A percentile compares a stretch with the other conserved stretches of the same genome.
Evolutionary conservation across 1,140 invertebrate genomes (phyloP).

Genomic region (Scaptomyza graminum): DNA sequence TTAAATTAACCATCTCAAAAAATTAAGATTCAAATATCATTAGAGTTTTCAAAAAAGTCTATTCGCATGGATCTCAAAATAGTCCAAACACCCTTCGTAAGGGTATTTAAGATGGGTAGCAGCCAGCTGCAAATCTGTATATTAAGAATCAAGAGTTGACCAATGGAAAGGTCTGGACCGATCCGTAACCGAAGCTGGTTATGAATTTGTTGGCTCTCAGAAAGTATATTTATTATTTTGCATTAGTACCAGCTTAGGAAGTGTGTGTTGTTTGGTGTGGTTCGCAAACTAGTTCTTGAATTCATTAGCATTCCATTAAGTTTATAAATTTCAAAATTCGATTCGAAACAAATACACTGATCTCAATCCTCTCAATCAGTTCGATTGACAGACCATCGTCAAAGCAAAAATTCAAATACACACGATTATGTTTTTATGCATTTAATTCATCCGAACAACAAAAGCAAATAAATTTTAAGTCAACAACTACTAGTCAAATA

Average conservation of each 20-base stretch:
- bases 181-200: conserved; percentile 15
- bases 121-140: neutral
- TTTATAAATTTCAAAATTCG: conserved; percentile 14
- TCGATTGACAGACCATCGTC: conserved; percentile 9
- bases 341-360: conserved; percentile 9
- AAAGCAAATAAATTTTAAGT: conserved; percentile 24
- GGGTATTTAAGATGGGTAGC: neutral
- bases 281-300: conserved; percentile 67
- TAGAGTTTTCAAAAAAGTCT: too few species aligned
- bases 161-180: conserved; percentile 23
- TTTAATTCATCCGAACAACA: neutral
- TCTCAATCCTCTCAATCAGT: conserved; percentile 7
- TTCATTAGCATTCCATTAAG: conserved; percentile 40
- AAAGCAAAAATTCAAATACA: conserved; percentile 6
- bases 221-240: conserved; percentile 68
- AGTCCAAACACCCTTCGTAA: neutral
- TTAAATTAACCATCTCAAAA: too few species aligned
- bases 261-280: conserved; percentile 22
- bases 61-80: too few species aligned
- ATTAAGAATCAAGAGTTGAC: neutral
- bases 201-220: conserved; percentile 20
- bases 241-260: conserved; percentile 61
- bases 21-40: too few species aligned
- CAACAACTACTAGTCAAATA: conserved; percentile 4
- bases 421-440: conserved; percentile 3